A percentile compares a stretch with the other conserved stretches of the same genome.
Evolutionary conservation across 35 echinoderm and acorn worm species (phyloP).

Genomic region (Lytechinus variegatus): DNA sequence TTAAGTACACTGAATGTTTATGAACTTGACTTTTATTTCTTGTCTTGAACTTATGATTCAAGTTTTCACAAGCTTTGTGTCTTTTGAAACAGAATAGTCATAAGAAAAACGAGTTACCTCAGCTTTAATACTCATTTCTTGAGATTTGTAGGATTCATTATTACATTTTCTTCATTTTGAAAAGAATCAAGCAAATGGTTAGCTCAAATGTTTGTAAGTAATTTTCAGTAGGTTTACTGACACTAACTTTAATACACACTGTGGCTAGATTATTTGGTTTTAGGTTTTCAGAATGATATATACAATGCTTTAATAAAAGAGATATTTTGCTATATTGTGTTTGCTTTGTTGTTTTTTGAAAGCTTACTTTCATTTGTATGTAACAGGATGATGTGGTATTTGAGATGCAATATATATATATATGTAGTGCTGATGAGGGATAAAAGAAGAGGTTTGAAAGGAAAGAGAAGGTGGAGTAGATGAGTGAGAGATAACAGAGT

Average conservation of each 20-base stretch:
- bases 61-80: background rate
- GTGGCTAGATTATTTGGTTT: background rate
- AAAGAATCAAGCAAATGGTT: too few relatives aligned
- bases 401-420: background rate
- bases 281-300: background rate
- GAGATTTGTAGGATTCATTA: too few relatives aligned
- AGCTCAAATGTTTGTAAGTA: too few relatives aligned
- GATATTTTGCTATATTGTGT: background rate
- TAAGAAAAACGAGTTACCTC: background rate
- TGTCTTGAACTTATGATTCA: background rate
- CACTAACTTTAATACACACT: background rate
- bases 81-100: background rate
- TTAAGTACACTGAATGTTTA: background rate
- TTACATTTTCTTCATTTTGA: too few relatives aligned
- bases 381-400: background rate
- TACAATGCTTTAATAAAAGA: background rate
- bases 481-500: background rate
- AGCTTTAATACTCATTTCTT: background rate
- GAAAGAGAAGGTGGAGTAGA: background rate
- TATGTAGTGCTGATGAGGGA: background rate
- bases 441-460: background rate
- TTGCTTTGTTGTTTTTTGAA: background rate
- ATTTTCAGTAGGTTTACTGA: background rate
- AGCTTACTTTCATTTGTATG: background rate
- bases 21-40: background rate